Conservation (phyloP, 2,113 vertebrate species). For the Tragelaphus imberbis region DNA sequence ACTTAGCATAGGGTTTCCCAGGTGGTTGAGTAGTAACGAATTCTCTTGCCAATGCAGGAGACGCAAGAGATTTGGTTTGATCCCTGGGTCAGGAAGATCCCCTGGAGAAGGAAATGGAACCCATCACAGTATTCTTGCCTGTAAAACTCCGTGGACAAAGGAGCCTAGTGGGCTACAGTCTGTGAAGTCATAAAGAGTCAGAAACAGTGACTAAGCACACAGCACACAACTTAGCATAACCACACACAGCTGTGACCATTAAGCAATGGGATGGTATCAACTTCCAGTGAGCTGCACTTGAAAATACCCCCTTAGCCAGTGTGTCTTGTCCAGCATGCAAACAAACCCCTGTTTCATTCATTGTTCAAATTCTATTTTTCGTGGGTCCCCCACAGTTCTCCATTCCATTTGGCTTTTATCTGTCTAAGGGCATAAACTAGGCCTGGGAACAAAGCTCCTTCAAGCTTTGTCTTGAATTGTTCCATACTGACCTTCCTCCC, state of each 20-base stretch:
- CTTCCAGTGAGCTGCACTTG: neutral
- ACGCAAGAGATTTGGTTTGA: neutral
- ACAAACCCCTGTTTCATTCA: neutral
- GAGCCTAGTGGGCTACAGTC: neutral
- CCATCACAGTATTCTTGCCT: neutral
- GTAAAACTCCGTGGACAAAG: neutral
- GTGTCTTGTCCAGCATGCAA: neutral
- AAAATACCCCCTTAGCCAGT: neutral
- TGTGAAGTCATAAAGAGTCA: neutral
- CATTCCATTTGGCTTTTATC: neutral
- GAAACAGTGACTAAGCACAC: neutral
- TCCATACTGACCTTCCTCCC: neutral
- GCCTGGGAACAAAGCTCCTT: neutral
- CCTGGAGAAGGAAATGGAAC: neutral
- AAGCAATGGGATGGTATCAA: neutral
- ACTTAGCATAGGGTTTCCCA: neutral
- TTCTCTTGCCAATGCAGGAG: neutral
- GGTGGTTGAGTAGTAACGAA: neutral
- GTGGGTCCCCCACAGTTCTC: neutral
- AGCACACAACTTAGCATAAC: neutral
- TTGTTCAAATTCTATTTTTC: neutral
- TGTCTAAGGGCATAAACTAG: neutral
- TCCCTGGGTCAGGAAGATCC: neutral
- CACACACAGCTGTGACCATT: neutral
- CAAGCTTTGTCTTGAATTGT: neutral